A percentile compares a stretch with the other conserved stretches of the same genome.
Evolutionary conservation across 1,140 invertebrate genomes (phyloP).

Genomic region (Globodera rostochiensis): DNA sequence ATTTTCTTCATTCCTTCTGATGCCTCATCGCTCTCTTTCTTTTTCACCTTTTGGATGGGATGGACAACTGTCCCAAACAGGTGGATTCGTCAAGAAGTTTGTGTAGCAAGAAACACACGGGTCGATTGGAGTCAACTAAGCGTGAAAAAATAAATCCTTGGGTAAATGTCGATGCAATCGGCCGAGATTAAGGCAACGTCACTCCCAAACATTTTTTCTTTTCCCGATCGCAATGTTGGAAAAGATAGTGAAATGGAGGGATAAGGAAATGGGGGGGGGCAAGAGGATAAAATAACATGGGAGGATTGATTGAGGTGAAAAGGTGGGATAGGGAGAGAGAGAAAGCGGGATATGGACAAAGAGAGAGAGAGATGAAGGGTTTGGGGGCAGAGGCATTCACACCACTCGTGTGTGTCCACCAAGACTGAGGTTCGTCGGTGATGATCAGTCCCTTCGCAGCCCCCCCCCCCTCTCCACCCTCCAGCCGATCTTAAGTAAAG

Average conservation of each 20-base stretch:
- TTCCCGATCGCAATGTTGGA: too few relatives aligned
- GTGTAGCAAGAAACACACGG: conserved; percentile 5
- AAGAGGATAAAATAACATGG: background rate
- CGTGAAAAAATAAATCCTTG: background rate
- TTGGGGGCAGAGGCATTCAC: background rate
- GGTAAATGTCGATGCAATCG: too few relatives aligned
- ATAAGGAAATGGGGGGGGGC: background rate
- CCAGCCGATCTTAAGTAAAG: conserved; percentile 3
- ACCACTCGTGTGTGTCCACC: background rate
- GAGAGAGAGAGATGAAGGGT: background rate
- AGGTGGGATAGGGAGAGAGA: background rate
- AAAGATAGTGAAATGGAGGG: too few relatives aligned
- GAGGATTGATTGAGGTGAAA: background rate
- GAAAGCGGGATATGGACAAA: background rate
- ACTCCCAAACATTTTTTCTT: too few relatives aligned
- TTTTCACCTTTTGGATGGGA: background rate
- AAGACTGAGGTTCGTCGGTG: background rate
- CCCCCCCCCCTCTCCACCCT: background rate
- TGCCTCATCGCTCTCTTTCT: background rate
- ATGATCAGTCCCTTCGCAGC: background rate
- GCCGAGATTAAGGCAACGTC: too few relatives aligned
- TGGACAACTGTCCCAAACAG: background rate
- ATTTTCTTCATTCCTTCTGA: background rate
- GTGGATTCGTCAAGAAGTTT: background rate
- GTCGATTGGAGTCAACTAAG: background rate